Conservation (phyloP, 2,888 invertebrate species). For the Lordiphosa fenestrarum region DNA sequence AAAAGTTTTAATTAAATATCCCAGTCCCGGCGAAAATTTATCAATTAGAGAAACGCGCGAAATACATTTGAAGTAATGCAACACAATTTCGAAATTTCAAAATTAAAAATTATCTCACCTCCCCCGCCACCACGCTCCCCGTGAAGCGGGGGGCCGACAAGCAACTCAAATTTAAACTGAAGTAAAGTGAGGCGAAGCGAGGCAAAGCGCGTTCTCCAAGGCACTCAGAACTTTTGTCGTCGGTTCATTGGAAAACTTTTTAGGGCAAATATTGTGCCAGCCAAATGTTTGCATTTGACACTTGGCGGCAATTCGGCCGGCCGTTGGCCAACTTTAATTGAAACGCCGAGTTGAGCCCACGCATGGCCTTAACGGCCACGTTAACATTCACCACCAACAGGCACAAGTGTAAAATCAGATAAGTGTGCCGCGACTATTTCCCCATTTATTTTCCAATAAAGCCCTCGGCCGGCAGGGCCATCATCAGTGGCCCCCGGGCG, state of each 20-base stretch:
- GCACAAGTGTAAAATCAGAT: conserved; percentile 69
- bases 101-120: conserved; percentile 5
- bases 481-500: conserved; percentile 60
- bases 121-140: background rate
- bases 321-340: conserved; percentile 64
- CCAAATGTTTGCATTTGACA: conserved; percentile 71
- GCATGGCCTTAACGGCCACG: conserved; percentile 59
- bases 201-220: conserved; percentile 2
- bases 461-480: conserved; percentile 53
- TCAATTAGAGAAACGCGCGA: conserved; percentile 45
- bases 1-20: conserved; percentile 68
- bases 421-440: conserved; percentile 62
- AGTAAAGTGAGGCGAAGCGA: conserved; percentile 5
- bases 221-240: conserved; percentile 12
- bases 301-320: conserved; percentile 70
- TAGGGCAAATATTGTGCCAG: conserved; percentile 68
- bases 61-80: background rate
- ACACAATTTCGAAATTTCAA: background rate
- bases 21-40: conserved; percentile 37
- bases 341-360: conserved; percentile 23
- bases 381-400: conserved; percentile 45
- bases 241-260: conserved; percentile 43
- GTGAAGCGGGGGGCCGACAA: background rate
- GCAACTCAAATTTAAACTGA: conserved; percentile 5
- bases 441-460: conserved; percentile 74